Conservation (phyloP, 2,888 invertebrate genomes). For the Campoletis raptor region DNA sequence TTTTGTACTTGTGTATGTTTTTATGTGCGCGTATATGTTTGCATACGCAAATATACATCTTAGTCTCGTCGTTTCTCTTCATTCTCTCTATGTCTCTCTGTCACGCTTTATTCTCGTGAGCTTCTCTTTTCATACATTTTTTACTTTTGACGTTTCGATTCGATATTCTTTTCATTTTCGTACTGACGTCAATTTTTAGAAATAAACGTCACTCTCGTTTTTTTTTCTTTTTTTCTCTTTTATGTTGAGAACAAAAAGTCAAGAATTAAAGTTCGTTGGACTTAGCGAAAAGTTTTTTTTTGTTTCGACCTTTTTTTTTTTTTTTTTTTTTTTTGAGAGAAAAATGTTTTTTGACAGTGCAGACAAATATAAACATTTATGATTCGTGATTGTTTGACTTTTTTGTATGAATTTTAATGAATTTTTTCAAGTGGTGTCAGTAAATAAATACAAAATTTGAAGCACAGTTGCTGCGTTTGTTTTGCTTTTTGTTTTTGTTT, state of each 20-base stretch:
- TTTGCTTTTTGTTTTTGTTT: background rate
- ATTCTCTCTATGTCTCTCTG: background rate
- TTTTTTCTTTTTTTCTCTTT: background rate
- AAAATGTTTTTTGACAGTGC: no score
- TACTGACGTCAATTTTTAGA: background rate
- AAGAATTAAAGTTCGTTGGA: no score
- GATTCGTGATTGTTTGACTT: no score
- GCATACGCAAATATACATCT: slow-evolving; percentile 1
- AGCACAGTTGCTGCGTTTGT: background rate
- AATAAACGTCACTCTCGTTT: background rate
- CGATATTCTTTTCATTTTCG: background rate
- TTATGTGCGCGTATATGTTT: slow-evolving; percentile 38
- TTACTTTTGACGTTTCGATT: background rate
- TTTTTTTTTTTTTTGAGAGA: no score
- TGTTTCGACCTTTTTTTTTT: background rate
- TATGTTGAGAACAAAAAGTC: background rate
- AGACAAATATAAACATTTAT: no score
- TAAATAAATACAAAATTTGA: background rate
- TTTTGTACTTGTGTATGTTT: slow-evolving; percentile 52
- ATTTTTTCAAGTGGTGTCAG: background rate
- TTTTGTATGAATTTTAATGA: background rate
- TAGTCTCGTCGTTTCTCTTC: background rate
- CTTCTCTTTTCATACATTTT: background rate
- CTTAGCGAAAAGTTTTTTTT: no score
- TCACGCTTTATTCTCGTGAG: background rate